phyloP scores from a whole-genome alignment of 2,113 vertebrate genomes.

The Glareola pratincola region DNA sequence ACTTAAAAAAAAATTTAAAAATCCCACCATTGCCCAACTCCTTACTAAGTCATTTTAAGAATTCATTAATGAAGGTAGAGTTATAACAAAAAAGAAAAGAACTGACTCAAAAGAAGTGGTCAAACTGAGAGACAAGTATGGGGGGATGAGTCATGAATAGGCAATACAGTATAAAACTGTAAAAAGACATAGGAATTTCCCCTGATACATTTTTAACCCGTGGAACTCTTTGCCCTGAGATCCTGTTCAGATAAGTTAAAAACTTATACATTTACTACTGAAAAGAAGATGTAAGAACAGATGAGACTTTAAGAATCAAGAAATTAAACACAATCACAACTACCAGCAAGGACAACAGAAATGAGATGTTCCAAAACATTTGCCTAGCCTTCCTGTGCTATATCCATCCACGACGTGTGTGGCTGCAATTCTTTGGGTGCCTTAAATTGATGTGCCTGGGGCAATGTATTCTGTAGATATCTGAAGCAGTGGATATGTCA shows the following conservation, averaged over 20 bases:
- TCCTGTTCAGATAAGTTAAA: background rate
- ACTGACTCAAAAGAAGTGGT: background rate
- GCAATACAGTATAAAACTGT: background rate
- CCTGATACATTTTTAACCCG: background rate
- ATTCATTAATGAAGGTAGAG: background rate
- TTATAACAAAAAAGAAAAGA: background rate
- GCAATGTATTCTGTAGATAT: background rate
- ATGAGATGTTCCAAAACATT: background rate
- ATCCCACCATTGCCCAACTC: background rate
- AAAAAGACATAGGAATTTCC: background rate
- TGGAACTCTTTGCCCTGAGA: background rate
- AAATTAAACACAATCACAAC: background rate
- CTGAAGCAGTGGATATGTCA: background rate
- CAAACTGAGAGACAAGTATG: background rate
- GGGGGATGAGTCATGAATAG: background rate
- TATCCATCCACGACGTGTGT: accelerated
- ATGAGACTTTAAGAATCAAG: background rate
- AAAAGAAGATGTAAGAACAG: background rate
- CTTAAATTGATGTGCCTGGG: background rate
- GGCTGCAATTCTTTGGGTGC: background rate
- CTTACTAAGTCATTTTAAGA: background rate
- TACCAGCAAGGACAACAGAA: background rate
- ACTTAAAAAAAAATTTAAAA: background rate
- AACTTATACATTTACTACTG: background rate
- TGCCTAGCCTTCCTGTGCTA: background rate